Percentiles rank a stretch among this genome's conserved stretches.
These are phyloP conservation scores for Sardina pilchardus DNA, from an alignment of 2,113 vertebrate genomes.

Conservation along the genomic window DNA sequence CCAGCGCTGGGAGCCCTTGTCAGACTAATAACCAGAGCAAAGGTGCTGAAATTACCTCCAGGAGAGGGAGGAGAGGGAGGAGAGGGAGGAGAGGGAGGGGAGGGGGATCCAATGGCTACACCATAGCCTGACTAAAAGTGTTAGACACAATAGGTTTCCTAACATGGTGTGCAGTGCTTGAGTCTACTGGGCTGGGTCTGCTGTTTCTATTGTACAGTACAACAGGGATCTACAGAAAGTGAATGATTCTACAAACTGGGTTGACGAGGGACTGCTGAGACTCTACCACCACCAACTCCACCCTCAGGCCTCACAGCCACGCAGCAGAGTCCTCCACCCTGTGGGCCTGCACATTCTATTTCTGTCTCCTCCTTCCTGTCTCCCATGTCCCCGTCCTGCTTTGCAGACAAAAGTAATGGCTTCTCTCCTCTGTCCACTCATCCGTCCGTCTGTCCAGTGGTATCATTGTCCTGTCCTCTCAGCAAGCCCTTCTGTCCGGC, in stretches of 20 bases:
- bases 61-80: neutral
- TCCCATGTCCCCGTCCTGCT: neutral
- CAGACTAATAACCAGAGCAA: neutral
- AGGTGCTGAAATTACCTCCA: neutral
- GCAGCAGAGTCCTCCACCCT: neutral
- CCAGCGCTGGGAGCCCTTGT: neutral
- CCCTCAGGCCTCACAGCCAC: neutral
- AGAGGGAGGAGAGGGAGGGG: neutral
- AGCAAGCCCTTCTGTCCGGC: neutral
- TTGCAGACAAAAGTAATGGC: neutral
- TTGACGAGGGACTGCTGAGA: neutral
- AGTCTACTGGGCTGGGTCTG: neutral
- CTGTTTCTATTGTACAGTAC: neutral
- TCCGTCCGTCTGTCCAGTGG: neutral
- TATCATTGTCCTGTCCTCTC: neutral
- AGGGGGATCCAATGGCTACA: neutral
- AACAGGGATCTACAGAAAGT: neutral
- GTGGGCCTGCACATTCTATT: neutral
- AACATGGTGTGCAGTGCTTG: neutral
- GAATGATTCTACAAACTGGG: neutral
- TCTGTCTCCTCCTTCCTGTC: neutral
- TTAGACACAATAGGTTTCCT: neutral
- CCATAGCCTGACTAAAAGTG: neutral
- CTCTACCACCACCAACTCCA: neutral
- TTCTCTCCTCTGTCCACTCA: neutral